Conservation (phyloP, 53 echinoderm and acorn worm genomes). For the Hippasteria phrygiana region DNA sequence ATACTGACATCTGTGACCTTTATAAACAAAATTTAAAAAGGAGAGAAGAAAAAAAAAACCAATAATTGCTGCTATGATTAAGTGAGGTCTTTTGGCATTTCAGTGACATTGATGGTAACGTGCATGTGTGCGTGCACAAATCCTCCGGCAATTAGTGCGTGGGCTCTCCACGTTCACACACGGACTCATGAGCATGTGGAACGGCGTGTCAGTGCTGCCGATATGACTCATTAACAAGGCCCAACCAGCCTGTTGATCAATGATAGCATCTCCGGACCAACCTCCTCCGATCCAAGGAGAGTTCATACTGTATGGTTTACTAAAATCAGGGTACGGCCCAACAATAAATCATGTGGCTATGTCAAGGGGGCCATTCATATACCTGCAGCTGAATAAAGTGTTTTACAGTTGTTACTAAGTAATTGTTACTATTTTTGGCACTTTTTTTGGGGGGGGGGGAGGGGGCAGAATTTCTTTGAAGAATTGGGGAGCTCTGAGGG, state of each 20-base stretch:
- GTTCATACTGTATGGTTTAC: too few species aligned
- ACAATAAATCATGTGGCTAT: background rate
- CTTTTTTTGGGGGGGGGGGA: too few species aligned
- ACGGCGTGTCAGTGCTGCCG: background rate
- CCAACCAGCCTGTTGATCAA: slow-evolving; percentile 36
- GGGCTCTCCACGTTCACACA: background rate
- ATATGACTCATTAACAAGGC: slow-evolving; percentile 34
- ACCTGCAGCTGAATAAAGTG: too few species aligned
- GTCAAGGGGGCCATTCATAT: background rate
- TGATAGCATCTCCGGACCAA: background rate
- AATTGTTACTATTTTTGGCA: too few species aligned
- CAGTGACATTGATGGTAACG: background rate
- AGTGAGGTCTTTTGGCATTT: background rate
- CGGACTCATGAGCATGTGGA: background rate
- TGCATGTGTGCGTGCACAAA: background rate
- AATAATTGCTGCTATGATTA: background rate
- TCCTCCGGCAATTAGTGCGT: background rate
- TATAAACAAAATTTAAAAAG: too few species aligned
- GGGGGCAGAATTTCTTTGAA: too few species aligned
- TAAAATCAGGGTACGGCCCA: background rate
- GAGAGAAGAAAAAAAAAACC: too few species aligned
- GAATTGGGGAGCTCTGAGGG: too few species aligned
- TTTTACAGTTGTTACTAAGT: too few species aligned
- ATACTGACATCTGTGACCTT: too few species aligned
- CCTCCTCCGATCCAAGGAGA: background rate